phyloP scores from a whole-genome alignment of 2,888 invertebrate species.

The Drosophila ustulata region DNA sequence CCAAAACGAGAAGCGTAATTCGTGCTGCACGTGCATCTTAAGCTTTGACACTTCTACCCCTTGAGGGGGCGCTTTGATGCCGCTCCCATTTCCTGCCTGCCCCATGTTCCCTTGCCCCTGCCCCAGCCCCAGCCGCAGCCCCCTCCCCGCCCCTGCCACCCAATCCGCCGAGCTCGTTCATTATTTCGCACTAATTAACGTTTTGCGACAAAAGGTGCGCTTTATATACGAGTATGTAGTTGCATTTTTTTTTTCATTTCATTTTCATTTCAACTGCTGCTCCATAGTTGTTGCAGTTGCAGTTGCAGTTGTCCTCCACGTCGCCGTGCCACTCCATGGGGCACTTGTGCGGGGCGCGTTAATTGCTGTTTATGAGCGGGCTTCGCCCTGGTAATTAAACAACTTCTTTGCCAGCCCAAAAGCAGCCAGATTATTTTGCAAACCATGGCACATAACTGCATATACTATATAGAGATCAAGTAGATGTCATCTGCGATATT shows the following conservation, averaged over 20 bases:
- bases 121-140: not conserved
- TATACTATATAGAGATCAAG: not conserved
- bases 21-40: constrained; percentile 33
- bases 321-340: constrained; percentile 19
- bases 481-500: not conserved
- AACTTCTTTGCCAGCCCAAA: constrained; percentile 46
- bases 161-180: constrained; percentile 49
- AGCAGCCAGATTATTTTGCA: constrained; percentile 15
- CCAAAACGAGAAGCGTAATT: constrained; percentile 14
- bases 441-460: not conserved
- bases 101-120: not conserved
- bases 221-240: constrained; percentile 42
- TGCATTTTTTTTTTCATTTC: constrained; percentile 10
- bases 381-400: constrained; percentile 67
- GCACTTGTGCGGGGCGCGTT: constrained; percentile 40
- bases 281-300: constrained; percentile 14
- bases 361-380: constrained; percentile 78
- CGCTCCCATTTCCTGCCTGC: not conserved
- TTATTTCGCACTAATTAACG: constrained; percentile 78
- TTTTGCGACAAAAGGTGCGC: constrained; percentile 71
- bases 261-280: constrained; percentile 15
- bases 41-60: constrained; percentile 31
- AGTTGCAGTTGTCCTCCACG: constrained; percentile 1
- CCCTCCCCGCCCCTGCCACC: not conserved
- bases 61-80: constrained; percentile 13